Conservation (phyloP, 23 tunicate species). For the Clavelina lepadiformis region DNA sequence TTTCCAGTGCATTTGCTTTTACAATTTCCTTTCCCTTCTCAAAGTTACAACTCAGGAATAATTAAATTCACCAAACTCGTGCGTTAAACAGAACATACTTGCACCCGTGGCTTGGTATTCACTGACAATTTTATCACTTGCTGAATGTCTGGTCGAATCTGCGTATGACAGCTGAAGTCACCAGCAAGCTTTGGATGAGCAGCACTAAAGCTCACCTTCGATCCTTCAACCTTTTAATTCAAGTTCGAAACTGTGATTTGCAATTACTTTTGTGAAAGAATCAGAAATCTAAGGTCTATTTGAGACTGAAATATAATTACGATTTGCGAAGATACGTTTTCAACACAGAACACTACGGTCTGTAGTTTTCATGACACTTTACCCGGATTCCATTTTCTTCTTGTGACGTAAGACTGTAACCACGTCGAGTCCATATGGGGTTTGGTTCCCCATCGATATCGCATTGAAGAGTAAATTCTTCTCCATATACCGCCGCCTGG, state of each 20-base stretch:
- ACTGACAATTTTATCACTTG: constrained; percentile 53
- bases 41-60: neutral
- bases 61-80: neutral
- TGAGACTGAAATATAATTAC: too few relatives aligned
- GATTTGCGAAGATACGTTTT: too few relatives aligned
- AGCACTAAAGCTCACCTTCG: neutral
- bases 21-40: too few relatives aligned
- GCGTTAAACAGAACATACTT: constrained; percentile 19
- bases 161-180: constrained; percentile 59
- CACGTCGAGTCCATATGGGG: constrained; percentile 62
- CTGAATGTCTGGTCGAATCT: constrained; percentile 21
- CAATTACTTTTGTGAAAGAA: neutral
- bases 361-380: neutral
- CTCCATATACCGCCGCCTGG: constrained; percentile 22
- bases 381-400: constrained; percentile 1
- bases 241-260: too few relatives aligned
- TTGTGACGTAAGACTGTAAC: constrained; percentile 11
- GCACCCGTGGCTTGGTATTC: constrained; percentile 27
- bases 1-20: too few relatives aligned
- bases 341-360: neutral
- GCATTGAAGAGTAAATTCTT: constrained; percentile 26
- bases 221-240: constrained; percentile 24
- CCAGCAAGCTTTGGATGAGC: constrained; percentile 38
- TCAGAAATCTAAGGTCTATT: too few relatives aligned
- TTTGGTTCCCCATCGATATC: constrained; percentile 61